phyloP scores from a whole-genome alignment of 2,113 vertebrate genomes.

The Nycticorax nycticorax region DNA sequence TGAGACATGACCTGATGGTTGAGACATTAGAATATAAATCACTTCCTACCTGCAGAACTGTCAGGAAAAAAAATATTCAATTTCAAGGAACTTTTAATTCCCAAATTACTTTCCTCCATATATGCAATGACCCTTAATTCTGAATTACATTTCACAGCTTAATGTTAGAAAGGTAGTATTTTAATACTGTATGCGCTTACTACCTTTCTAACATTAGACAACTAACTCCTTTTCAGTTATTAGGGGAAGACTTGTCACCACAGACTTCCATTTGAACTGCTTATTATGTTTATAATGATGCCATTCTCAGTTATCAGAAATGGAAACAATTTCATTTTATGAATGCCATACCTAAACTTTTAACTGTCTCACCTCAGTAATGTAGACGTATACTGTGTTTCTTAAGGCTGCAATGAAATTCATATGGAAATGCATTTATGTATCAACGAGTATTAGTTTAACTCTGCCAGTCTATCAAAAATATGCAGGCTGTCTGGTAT shows the following conservation, averaged over 20 bases:
- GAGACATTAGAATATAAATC: neutral
- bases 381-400: neutral
- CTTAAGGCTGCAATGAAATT: neutral
- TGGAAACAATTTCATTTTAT: neutral
- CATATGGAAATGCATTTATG: neutral
- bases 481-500: conserved; percentile 8
- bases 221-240: neutral
- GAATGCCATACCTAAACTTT: neutral
- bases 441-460: neutral
- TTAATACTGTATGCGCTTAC: neutral
- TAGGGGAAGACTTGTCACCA: neutral
- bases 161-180: too few species aligned
- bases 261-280: neutral
- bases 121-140: neutral
- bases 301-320: neutral
- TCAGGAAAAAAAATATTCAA: neutral
- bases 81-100: neutral
- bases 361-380: neutral
- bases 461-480: neutral
- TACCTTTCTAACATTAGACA: neutral
- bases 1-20: neutral
- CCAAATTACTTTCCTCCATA: neutral
- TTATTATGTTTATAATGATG: neutral
- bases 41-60: neutral
- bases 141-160: neutral